Evolutionary conservation across 1,140 invertebrate species (phyloP), one percentile per base, ranked within the genome.

Genomic region (Drosophila repletoides): DNA sequence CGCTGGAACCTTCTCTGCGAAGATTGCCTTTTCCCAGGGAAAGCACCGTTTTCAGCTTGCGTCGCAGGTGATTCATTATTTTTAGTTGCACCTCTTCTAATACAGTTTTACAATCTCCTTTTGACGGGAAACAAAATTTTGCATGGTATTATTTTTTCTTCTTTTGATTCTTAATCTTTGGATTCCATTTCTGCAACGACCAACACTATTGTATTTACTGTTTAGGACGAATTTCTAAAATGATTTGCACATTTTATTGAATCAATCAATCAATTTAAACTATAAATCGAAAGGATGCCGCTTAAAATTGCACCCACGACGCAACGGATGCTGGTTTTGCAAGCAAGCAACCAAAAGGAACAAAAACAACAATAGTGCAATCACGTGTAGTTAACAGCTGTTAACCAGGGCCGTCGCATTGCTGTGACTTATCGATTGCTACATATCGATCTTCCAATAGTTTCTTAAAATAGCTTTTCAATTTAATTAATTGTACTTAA

Each of bases 321-420:
- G 43, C 63, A 43, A 48, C 61, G 41, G 29, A 6, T 12, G 49
- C 21, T 48, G 52, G 52, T 28, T 45, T 56, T 10, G 70, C 68
- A 61, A 76, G 40, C 51, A 51, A 46, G 63, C 46, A 72, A 51
- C 29, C 58, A 43, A 38, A 48, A 72, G 49, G 58, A 72, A 65
- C 60, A 72, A 60, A 61, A 56, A 65, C 66, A 77, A 63, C 40
- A 67, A 53, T 52, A 69, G 63, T 58, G 51, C 51, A 38, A 74
- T 83, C 79, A 83, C 79, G 79, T 83, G 79, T 86, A 71, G 6
- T 0, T 1, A 51, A 59, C 71, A 73, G 71, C 71, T 73, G 71
- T 31, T 34, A 5, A 22, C 53, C 33, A 67, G 63, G 63, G 68
- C 21, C 12, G 10, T 9, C 12, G 0, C 5, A 38, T 29, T 19